Base-by-base conservation (phyloP, 2,797 vertebrate genomes). In the Eutrigla gurnardus region DNA sequence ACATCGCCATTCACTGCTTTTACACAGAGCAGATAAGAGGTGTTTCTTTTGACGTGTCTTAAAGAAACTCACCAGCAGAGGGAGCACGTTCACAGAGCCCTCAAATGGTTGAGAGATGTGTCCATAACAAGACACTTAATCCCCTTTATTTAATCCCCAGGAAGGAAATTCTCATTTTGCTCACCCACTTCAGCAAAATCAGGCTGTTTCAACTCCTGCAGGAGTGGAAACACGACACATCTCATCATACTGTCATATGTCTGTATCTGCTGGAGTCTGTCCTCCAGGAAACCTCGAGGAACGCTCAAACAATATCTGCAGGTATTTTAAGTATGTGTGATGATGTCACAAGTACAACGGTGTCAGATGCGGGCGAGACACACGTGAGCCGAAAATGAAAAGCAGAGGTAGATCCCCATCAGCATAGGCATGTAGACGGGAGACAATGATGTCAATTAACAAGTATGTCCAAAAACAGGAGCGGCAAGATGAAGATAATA, bases 51-150 rank as follows among this genome's bases (percentile, higher is more conserved):
- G 17, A 62, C 18, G 3, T 75, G 61, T 10, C 5, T 11, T 79
- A 0, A 12, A 33, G 2, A 2, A 3, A n/a, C 39, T 74, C 2
- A 65, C 86, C 89, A 89, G 78, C 52, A 91, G 88, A 79, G 79
- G 88, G 86, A 62, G 79, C 63, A 74, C 77, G 12, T 40, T 42
- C 13, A 57, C 71, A 54, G 3, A 17, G 37, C 6, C 50, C 15
- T 59, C 4, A 60, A 11, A 40, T 49, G 6, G 12, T 53, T 66
- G 11, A 62, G 42, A 45, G 47, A 42, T 62, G 62, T 37, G 14
- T 36, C 71, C 14, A 67, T 35, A 36, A 18, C 11, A 58, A 25
- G 65, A 58, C 17, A 40, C 43, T 13, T n/a, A 46, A 47, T 52
- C 45, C 0, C 42, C 13, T 66, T 58, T 18, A 14, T 5, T 65